These are phyloP conservation scores for Meteorus sp. DNA, from an alignment of 1,140 invertebrate species.

Conservation along the genomic window DNA sequence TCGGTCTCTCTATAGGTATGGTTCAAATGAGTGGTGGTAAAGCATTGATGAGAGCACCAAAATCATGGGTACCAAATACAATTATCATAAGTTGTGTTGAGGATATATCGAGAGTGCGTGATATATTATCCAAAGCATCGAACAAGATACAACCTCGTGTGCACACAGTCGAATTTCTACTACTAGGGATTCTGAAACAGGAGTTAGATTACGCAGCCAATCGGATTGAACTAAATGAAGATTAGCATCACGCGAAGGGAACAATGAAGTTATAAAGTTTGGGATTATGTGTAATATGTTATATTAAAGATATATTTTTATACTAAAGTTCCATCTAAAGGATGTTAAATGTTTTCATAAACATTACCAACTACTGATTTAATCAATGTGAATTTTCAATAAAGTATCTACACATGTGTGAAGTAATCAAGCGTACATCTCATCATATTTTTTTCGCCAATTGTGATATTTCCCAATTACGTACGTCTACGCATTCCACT, in stretches of 20 bases:
- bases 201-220: slow-evolving; percentile 42
- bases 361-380: too few species aligned
- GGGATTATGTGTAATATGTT: neutral
- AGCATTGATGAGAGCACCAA: slow-evolving; percentile 39
- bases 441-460: too few species aligned
- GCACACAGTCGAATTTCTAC: slow-evolving; percentile 54
- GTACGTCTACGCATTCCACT: too few species aligned
- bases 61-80: slow-evolving; percentile 45
- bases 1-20: slow-evolving; percentile 44
- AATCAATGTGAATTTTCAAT: too few species aligned
- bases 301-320: slow-evolving; percentile 9
- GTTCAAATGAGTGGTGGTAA: slow-evolving; percentile 50
- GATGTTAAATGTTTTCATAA: too few species aligned
- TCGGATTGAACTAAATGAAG: neutral
- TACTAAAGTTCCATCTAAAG: too few species aligned
- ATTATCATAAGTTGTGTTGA: slow-evolving; percentile 49
- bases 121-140: slow-evolving; percentile 44
- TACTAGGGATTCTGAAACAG: slow-evolving; percentile 56
- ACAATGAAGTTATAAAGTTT: too few species aligned
- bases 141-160: slow-evolving; percentile 39
- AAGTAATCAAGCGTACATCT: too few species aligned
- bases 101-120: slow-evolving; percentile 46
- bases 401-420: too few species aligned
- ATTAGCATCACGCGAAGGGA: too few species aligned
- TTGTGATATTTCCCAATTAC: too few species aligned